These are phyloP conservation scores for Danaus melanippus DNA, from an alignment of 1,140 invertebrate genomes.

Conservation along the genomic window DNA sequence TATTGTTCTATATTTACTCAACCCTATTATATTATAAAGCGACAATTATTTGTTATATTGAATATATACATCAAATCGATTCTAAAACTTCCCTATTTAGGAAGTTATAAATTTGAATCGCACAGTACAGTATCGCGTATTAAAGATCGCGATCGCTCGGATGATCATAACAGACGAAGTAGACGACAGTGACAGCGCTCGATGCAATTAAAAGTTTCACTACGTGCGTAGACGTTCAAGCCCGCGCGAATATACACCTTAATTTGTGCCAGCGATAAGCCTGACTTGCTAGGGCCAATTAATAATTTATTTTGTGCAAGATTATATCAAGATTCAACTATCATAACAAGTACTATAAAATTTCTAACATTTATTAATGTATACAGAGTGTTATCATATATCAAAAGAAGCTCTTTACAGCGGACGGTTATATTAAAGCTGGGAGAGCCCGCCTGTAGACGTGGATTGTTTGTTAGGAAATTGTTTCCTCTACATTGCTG, in stretches of 20 bases:
- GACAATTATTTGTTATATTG: constrained; percentile 46
- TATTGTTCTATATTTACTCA: constrained; percentile 60
- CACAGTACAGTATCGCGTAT: not conserved
- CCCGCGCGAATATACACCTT: constrained; percentile 57
- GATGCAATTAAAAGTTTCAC: constrained; percentile 71
- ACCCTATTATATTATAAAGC: constrained; percentile 36
- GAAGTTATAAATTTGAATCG: not conserved
- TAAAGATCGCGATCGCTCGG: constrained; percentile 20
- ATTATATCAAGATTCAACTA: constrained; percentile 43
- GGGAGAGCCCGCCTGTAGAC: constrained; percentile 8
- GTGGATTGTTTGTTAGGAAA: constrained; percentile 12
- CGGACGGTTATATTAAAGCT: constrained; percentile 5
- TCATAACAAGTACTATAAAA: constrained; percentile 9
- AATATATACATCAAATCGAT: constrained; percentile 13
- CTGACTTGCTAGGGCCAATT: constrained; percentile 66
- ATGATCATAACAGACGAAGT: constrained; percentile 53
- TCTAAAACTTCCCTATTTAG: constrained; percentile 10
- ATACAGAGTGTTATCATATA: constrained; percentile 3
- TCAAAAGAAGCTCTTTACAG: constrained; percentile 8
- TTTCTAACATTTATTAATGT: constrained; percentile 3
- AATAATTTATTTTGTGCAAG: constrained; percentile 65
- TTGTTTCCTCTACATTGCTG: constrained; percentile 5
- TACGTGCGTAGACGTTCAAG: constrained; percentile 64
- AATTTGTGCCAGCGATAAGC: constrained; percentile 68
- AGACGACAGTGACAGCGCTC: constrained; percentile 64